Conservation (phyloP, 2,797 vertebrate species). For the Danio tinwini region DNA sequence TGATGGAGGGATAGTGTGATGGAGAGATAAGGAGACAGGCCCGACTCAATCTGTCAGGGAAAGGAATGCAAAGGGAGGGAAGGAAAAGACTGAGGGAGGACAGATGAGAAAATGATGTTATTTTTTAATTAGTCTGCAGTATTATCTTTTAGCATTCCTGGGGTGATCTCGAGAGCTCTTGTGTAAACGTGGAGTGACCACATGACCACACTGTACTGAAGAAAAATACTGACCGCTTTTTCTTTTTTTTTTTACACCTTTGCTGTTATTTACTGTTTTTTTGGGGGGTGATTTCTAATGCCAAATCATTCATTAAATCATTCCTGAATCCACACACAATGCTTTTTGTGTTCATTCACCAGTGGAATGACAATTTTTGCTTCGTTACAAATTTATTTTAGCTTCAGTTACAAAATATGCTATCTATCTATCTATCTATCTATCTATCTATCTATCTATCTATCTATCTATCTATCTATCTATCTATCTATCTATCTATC, state of each 20-base stretch:
- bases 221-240: conserved; percentile 24
- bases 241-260: conserved; percentile 17
- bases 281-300: background rate
- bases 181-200: conserved; percentile 1
- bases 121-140: conserved; percentile 57
- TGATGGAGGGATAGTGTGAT: conserved; percentile 39
- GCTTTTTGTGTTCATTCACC: background rate
- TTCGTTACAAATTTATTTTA: too few relatives aligned
- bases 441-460: background rate
- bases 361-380: background rate
- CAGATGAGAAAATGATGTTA: conserved; percentile 45
- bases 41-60: conserved; percentile 30
- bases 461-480: conserved; percentile 18
- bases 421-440: too few relatives aligned
- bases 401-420: too few relatives aligned
- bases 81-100: conserved; percentile 12
- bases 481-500: conserved; percentile 9
- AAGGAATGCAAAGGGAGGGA: conserved; percentile 32
- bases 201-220: conserved; percentile 22
- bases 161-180: conserved; percentile 14
- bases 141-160: conserved; percentile 37
- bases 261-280: background rate
- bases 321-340: background rate
- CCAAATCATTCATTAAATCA: background rate
- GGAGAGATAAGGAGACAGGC: conserved; percentile 45